Evolutionary conservation across 2,113 vertebrate species (phyloP), one percentile per base, ranked within the genome.

Genomic region (Xerus inauris): DNA sequence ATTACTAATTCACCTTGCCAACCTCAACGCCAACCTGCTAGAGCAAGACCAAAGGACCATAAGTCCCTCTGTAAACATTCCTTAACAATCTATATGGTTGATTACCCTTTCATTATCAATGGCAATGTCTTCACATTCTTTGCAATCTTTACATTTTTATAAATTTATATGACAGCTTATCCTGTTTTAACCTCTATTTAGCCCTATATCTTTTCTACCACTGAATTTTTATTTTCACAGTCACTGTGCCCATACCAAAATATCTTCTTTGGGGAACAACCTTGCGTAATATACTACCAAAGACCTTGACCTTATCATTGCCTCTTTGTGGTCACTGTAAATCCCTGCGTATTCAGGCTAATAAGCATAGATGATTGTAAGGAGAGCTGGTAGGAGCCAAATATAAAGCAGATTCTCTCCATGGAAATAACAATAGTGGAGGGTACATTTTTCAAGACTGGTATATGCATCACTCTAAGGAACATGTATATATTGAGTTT

Each of bases 1-100:
- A 96, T 96, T 96, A 91, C 22, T 83, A 40, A 82, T 72, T 94
- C 75, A 94, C 45, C 91, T 97, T 95, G 71, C n/a, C 76, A 96
- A 87, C 54, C 79, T 93, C 72, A 93, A 86, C 40, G 83, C 59
- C 85, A 91, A 87, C 47, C 54, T 79, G 20, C 76, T 96, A 7
- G 49, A 96, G 51, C 51, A 89, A 97, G 80, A 91, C 57, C 73
- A 91, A 83, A 89, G 8, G 47, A n/a, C 81, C 35, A 4, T 16
- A 49, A 65, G 19, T 73, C 83, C 26, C 59, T 76, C 77, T 40
- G 54, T 19, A 95, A 89, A 76, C 32, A 80, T 94, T 94, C 95
- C 24, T 79, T 75, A 40, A 87, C 22, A 93, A 32, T 80, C 47
- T 64, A 96, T 38, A 64, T 35, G 62, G 82, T 47, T 85, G 32